Evolutionary conservation across 1,140 invertebrate species (phyloP), one percentile per base, ranked within the genome.

Genomic region (Marisa cornuarietis): DNA sequence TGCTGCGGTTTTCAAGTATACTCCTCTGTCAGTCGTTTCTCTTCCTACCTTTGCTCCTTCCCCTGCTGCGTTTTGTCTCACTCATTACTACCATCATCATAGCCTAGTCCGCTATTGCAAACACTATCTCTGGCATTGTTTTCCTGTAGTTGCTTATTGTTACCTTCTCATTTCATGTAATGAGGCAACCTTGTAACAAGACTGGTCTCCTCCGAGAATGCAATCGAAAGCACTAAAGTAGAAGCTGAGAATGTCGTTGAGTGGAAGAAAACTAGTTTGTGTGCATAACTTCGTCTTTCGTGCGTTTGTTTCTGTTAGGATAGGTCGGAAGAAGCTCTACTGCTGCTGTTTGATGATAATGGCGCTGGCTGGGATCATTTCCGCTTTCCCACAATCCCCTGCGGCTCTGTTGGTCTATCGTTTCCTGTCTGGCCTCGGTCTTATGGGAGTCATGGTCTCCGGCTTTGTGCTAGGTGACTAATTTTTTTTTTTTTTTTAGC

Each of bases 381-480:
- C 76, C 65, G 76, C 76, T 49, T 77, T 69, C 76, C 76, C 76
- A n/a, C 62, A 63, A 20, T 77, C 76, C 8, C 62, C 63, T n/a
- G 76, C 51, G 54, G 51, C 68, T 63, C 65, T 77, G 49, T 20
- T 77, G 20, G 76, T 65, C 76, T 77, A 65, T 49, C 76, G 76
- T 20, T 68, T 77, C 51, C 65, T 77, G 76, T 52, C 31, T 16
- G 76, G 76, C 16, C 31, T 65, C 11, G 76, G 76, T 13, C 65
- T 77, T 8, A 77, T 77, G 76, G 76, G 76, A 52, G 51, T 77
- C 1, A 77, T 77, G 76, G 76, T 77, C 22, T 52, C 76, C 4
- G 65, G 76, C 7, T 77, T 77, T 77, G 76, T 77, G 24, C 76
- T 77, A 20, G 76, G 76, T 77, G 22, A 68, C 51, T 80, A 4